Conservation (phyloP, 2,888 invertebrate genomes). For the Alentia gelatinosa region DNA sequence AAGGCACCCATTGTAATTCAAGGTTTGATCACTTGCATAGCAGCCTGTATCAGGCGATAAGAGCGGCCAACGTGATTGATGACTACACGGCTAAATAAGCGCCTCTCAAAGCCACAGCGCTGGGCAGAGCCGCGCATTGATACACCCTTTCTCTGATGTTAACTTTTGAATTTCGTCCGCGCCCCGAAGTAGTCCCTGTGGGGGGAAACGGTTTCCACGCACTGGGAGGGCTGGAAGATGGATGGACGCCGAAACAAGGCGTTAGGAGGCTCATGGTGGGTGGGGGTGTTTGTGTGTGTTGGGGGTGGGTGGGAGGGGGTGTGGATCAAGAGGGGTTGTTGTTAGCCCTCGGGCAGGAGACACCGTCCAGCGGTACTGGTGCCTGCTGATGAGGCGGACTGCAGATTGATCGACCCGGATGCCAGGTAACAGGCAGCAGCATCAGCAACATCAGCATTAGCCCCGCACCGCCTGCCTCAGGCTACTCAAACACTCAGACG, state of each 20-base stretch:
- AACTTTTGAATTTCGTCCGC: slow-evolving; percentile 36
- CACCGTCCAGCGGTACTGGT: neutral
- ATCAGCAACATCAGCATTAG: neutral
- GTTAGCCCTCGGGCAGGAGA: neutral
- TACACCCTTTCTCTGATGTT: slow-evolving; percentile 43
- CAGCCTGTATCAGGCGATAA: slow-evolving; percentile 47
- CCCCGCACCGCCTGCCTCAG: neutral
- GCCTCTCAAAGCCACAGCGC: slow-evolving; percentile 11
- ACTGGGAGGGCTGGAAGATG: neutral
- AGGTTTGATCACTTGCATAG: neutral
- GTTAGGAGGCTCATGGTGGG: neutral
- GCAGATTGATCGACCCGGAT: neutral
- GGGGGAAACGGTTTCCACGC: neutral
- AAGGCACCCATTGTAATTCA: slow-evolving; percentile 33
- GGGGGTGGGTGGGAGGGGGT: neutral
- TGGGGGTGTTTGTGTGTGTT: neutral
- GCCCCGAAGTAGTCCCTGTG: neutral
- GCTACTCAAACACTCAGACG: neutral
- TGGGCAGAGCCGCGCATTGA: slow-evolving; percentile 13
- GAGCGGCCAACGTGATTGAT: neutral
- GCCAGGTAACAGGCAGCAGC: neutral
- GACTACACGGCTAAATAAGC: neutral
- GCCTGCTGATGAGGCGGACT: neutral
- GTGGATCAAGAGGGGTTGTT: neutral
- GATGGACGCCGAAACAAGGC: neutral